Base-by-base conservation (phyloP, 2,888 invertebrate species). In the Phania funesta region DNA sequence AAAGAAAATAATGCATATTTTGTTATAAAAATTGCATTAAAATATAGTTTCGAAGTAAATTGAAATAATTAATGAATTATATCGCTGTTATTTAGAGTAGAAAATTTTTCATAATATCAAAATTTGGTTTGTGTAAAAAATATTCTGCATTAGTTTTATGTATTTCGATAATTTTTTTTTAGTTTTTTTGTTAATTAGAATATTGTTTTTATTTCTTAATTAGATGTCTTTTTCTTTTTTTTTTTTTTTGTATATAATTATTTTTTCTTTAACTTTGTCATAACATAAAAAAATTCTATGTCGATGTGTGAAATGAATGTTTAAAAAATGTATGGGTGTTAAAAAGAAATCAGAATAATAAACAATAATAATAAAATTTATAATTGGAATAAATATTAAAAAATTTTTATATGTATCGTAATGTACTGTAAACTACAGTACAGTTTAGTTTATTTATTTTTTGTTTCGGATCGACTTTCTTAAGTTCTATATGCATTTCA, bases 11-110 rank as follows among this genome's bases (percentile, higher is more conserved):
- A 67, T 83, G 77, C 80, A 80, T 64, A 74, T 80, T 83, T 80
- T 83, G 76, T 80, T 83, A 50, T 76, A 76, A 80, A 83, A 83
- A 83, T 80, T 80, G 38, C 79, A 75, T 79, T 71, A 41, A 70
- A 38, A 68, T 54, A 68, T 54, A 56, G 26, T 67, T 67, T 24
- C 35, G 5, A 65, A 75, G 48, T 65, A 32, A 35, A 35, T 50
- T n/a, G 4, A 44, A 41, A 29, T 18, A 65, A 38, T 35, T 9
- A 24, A n/a, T 11, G 2, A 64, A 77, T 16, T 54, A 16, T 35
- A 29, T 71, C 46, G 6, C 58, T 58, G 54, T 62, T 75, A 41
- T 67, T 58, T 41, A 22, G 60, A 60, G 18, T 26, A 54, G 1
- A 52, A 73, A 60, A 73, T 26, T 18, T 68, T 44, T 60, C 46